phyloP scores from a whole-genome alignment of 2,113 vertebrate species.

The Peromyscus leucopus region DNA sequence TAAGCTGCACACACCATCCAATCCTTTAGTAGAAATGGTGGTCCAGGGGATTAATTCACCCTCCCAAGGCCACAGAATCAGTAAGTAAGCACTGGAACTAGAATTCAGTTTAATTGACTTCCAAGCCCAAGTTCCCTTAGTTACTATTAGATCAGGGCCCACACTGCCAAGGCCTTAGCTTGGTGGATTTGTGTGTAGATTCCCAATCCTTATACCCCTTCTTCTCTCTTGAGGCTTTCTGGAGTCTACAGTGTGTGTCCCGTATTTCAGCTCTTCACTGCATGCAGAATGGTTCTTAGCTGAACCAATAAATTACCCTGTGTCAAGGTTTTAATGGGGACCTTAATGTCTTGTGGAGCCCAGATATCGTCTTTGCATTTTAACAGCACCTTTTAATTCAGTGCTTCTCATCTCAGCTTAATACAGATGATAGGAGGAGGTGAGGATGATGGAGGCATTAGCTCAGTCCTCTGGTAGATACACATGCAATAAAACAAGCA shows the following conservation, averaged over 20 bases:
- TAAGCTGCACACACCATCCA: neutral
- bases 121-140: neutral
- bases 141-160: neutral
- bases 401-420: constrained; percentile 26
- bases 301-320: constrained; percentile 57
- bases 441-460: neutral
- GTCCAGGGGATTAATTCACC: neutral
- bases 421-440: neutral
- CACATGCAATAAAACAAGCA: neutral
- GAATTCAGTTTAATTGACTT: neutral
- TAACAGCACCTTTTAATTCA: constrained; percentile 74
- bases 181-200: neutral
- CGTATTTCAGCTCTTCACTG: neutral
- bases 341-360: constrained; percentile 54
- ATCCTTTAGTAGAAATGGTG: neutral
- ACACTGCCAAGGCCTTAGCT: neutral
- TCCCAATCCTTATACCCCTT: neutral
- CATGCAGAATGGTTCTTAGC: constrained; percentile 59
- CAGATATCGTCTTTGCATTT: constrained; percentile 68
- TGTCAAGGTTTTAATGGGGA: constrained; percentile 70
- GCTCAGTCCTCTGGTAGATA: neutral
- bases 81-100: neutral
- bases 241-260: neutral
- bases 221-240: neutral
- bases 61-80: neutral